Conservation (phyloP, 1,140 invertebrate species). For the Babylonia areolata region DNA sequence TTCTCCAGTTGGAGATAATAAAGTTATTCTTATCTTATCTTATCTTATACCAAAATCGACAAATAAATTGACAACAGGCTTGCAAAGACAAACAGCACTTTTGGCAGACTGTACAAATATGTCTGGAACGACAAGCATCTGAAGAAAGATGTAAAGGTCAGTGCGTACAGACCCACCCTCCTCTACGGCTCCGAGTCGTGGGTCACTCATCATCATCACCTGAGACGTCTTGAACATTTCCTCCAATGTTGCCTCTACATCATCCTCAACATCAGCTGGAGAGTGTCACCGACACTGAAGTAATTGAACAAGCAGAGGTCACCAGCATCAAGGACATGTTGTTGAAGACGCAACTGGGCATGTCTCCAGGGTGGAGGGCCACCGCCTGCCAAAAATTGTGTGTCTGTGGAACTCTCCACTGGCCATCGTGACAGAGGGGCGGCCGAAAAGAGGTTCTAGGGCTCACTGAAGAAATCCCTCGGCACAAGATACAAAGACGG, state of each 20-base stretch:
- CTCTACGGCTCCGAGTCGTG: slow-evolving; percentile 17
- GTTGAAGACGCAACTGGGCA: not conserved
- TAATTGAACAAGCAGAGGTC: not conserved
- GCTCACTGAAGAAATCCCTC: no score
- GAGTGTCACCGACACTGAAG: slow-evolving; percentile 25
- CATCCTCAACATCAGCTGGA: slow-evolving; percentile 33
- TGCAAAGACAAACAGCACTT: not conserved
- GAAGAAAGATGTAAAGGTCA: slow-evolving; percentile 29
- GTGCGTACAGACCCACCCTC: not conserved
- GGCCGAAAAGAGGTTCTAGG: no score
- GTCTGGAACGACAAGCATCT: slow-evolving; percentile 36
- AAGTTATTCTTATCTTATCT: no score
- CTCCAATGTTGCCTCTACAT: slow-evolving; percentile 21
- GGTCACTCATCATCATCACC: not conserved
- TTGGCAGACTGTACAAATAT: not conserved
- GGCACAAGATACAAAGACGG: no score
- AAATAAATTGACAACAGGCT: not conserved
- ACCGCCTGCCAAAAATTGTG: no score
- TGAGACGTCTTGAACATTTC: not conserved
- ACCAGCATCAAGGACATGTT: not conserved
- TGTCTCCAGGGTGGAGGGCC: slow-evolving; percentile 7
- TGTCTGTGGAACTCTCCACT: no score
- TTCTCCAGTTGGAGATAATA: no score
- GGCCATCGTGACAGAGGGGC: no score
- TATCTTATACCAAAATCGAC: no score